phyloP scores from a whole-genome alignment of 2,113 vertebrate species.

The Myotis yumanensis region DNA sequence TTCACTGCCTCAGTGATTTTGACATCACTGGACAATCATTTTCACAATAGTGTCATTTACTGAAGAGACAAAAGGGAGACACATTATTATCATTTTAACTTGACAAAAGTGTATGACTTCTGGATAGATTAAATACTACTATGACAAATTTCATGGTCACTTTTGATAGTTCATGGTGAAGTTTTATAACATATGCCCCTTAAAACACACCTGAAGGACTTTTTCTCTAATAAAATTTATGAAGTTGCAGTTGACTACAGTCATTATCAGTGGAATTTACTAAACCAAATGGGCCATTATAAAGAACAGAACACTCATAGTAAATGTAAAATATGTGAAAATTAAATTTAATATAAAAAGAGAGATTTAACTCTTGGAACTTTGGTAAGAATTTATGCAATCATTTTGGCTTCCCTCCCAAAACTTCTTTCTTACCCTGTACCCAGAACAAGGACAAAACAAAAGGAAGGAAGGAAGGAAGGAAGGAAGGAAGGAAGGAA shows the following conservation, averaged over 20 bases:
- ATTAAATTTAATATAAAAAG: not conserved
- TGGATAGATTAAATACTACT: conserved; percentile 73
- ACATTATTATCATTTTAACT: conserved; percentile 72
- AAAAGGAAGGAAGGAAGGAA: too few relatives aligned
- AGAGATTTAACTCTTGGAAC: not conserved
- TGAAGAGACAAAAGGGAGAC: conserved; percentile 75
- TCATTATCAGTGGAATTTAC: not conserved
- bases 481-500: too few relatives aligned
- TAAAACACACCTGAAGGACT: not conserved
- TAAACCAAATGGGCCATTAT: not conserved
- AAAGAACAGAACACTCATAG: not conserved
- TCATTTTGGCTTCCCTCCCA: not conserved
- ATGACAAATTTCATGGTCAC: conserved; percentile 63
- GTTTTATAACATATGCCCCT: conserved; percentile 56
- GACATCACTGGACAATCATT: conserved; percentile 76
- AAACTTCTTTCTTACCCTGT: not conserved
- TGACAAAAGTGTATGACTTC: conserved; percentile 74
- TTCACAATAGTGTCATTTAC: conserved; percentile 71
- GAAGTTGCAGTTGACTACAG: not conserved
- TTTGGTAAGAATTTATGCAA: not conserved
- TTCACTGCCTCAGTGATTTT: conserved; percentile 69
- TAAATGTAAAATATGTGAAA: not conserved
- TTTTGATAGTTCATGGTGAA: conserved; percentile 67
- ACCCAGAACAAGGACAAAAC: not conserved
- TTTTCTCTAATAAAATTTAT: conserved; percentile 1